Conservation (phyloP, 1,140 invertebrate genomes). For the Adoxophyes honmai region DNA sequence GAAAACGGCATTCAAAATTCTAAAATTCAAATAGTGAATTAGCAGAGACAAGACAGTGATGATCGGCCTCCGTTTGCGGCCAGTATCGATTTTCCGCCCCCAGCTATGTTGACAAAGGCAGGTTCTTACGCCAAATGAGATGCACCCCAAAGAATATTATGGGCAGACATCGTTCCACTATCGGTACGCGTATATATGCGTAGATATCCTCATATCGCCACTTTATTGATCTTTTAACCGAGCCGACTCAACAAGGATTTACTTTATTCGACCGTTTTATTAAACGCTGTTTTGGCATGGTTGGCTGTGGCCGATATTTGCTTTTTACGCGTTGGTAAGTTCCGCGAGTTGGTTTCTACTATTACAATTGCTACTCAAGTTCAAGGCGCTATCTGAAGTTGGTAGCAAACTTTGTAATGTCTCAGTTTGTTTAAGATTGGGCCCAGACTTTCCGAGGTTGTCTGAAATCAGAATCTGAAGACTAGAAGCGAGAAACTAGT, state of each 20-base stretch:
- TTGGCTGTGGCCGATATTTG: not conserved
- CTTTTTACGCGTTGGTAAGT: no score
- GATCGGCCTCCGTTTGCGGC: slow-evolving; percentile 12
- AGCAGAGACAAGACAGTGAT: slow-evolving; percentile 13
- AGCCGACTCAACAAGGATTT: slow-evolving; percentile 20
- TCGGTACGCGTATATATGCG: slow-evolving; percentile 36
- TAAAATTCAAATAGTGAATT: not conserved
- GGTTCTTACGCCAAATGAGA: slow-evolving; percentile 60
- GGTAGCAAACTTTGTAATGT: no score
- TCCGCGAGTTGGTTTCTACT: no score
- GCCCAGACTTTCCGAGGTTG: no score
- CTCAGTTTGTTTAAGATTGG: no score
- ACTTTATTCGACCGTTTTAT: slow-evolving; percentile 11
- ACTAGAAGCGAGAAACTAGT: no score
- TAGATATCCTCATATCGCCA: slow-evolving; percentile 59
- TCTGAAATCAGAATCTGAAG: no score
- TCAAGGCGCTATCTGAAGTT: no score
- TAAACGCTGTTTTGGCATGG: slow-evolving; percentile 9
- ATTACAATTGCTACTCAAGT: no score
- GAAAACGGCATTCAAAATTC: not conserved
- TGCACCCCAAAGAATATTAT: slow-evolving; percentile 76
- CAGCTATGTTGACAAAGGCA: slow-evolving; percentile 17
- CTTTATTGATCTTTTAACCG: slow-evolving; percentile 67
- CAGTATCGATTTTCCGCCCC: slow-evolving; percentile 17
- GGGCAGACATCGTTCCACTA: slow-evolving; percentile 72